A percentile compares a stretch with the other conserved stretches of the same genome.
Conservation (phyloP, 53 echinoderm and acorn worm species). For the Crossaster papposus region DNA sequence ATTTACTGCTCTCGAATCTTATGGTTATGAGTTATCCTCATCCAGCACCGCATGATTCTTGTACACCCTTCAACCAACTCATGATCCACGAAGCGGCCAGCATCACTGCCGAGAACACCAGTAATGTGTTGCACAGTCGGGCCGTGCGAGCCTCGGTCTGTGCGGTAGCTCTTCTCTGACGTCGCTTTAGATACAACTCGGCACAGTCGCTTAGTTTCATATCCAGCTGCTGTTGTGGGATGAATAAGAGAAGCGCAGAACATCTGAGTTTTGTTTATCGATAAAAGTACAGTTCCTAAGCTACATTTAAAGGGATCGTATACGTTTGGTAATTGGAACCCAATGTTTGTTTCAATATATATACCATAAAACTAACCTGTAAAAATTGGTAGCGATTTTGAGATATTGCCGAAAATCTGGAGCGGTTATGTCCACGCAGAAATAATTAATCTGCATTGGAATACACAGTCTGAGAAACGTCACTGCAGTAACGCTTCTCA, state of each 20-base stretch:
- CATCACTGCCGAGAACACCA: constrained; percentile 27
- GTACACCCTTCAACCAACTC: neutral
- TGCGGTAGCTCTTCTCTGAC: neutral
- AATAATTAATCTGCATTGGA: no score
- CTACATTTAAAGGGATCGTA: no score
- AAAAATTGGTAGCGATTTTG: no score
- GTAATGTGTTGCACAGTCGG: neutral
- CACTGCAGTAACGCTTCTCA: no score
- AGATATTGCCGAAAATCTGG: no score
- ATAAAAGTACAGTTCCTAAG: neutral
- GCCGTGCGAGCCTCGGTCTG: constrained; percentile 7
- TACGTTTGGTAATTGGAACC: no score
- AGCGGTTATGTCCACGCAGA: no score
- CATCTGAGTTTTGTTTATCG: neutral
- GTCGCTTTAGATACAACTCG: constrained; percentile 23
- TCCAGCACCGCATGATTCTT: neutral
- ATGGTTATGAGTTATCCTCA: neutral
- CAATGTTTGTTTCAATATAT: no score
- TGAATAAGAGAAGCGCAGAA: neutral
- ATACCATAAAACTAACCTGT: no score
- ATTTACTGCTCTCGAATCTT: no score
- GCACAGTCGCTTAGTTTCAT: constrained; percentile 43
- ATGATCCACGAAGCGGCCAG: neutral
- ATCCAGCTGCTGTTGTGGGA: constrained; percentile 28
- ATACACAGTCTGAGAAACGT: no score